Conservation (phyloP, 2,113 vertebrate species). For the Ursus arctos region DNA sequence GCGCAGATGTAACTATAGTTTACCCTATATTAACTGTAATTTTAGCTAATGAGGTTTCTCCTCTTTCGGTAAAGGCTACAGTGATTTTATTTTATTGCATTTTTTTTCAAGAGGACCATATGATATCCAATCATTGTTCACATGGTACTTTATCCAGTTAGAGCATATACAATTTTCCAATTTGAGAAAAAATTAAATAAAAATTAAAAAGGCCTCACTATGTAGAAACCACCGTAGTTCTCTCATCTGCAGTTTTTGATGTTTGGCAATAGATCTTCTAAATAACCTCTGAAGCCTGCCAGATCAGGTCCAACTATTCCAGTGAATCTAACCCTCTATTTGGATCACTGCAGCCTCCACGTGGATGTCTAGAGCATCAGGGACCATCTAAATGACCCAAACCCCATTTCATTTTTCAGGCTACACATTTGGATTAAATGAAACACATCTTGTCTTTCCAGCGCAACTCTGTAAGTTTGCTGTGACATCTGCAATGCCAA, state of each 20-base stretch:
- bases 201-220: neutral
- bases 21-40: constrained; percentile 57
- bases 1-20: constrained; percentile 67
- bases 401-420: neutral
- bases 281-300: neutral
- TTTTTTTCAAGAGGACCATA: neutral
- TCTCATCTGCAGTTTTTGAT: neutral
- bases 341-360: neutral
- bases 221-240: neutral
- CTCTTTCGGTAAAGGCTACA: neutral
- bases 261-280: neutral
- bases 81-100: neutral
- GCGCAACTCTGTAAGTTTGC: neutral
- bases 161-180: neutral
- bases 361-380: neutral
- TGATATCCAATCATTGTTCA: neutral
- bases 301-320: neutral
- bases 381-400: neutral
- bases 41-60: constrained; percentile 65
- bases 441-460: neutral
- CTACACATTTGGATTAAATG: neutral
- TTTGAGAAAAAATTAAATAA: neutral
- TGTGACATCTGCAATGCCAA: neutral
- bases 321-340: neutral
- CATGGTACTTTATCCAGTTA: neutral